Base-by-base conservation (phyloP, 2,888 invertebrate species). In the Bombylius major region DNA sequence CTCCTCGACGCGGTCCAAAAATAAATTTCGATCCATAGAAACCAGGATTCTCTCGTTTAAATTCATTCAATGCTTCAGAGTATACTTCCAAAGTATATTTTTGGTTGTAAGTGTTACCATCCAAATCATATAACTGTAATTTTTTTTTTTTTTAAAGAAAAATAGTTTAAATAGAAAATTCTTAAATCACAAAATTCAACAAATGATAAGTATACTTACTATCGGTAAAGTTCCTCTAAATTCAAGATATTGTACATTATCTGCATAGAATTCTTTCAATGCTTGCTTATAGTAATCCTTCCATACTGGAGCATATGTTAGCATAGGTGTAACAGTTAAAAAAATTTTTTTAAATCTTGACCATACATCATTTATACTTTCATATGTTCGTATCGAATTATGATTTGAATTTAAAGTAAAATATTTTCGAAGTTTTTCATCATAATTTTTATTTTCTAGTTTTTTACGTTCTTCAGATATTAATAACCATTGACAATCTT, bases 171-270 rank as follows among this genome's bases (percentile, higher is more conserved):
- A 53, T 23, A 32, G 14, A 13, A 32, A 33, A 34, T 34, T 32
- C n/a, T 33, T 36, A 13, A 51, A 23, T 14, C 42, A 14, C 13
- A 7, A 9, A 34, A 50, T 51, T 23, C 12, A 14, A 7, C 5
- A 45, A 14, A 14, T 5, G 39, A 39, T 8, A 39, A 39, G 5
- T 39, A 8, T 53, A 64, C 66, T 60, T 59, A 74, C 74, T 58
- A 58, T 65, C 0, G 83, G 82, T 34, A 88, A 67, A 1, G 80
- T 70, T n/a, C 82, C 77, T 52, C 88, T 75, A 4, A 87, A 72
- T 70, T 88, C 88, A 31, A 86, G 65, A 60, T 87, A 87, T 70
- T 83, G 78, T 0, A 87, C 76, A 56, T 84, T 84, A 64, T 87
- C 86, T 6, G 79, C 78, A 63, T 78, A 77, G 54, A 84, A 78